A percentile compares a stretch with the other conserved stretches of the same genome.
Evolutionary conservation across 2,113 vertebrate genomes (phyloP).

Genomic region (Hemichromis elongatus): DNA sequence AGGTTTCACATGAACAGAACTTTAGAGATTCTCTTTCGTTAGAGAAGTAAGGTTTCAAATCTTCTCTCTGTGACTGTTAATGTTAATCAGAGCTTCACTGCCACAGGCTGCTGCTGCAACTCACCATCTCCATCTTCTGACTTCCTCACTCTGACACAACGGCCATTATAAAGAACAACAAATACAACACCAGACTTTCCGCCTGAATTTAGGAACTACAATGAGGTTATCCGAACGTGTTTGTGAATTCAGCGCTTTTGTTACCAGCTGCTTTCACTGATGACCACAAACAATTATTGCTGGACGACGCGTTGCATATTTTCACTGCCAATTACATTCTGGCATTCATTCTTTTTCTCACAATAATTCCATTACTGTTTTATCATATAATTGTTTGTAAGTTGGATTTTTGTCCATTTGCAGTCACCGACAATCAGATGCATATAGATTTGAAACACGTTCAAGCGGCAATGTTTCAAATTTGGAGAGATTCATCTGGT

Average conservation of each 20-base stretch:
- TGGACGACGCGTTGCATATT: background rate
- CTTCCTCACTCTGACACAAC: background rate
- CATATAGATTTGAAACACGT: background rate
- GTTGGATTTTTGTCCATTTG: background rate
- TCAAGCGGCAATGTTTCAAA: background rate
- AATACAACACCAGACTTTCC: background rate
- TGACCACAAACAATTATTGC: background rate
- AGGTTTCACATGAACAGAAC: background rate
- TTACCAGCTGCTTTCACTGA: background rate
- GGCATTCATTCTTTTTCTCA: background rate
- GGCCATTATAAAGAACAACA: background rate
- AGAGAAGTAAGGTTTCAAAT: background rate
- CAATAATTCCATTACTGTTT: background rate
- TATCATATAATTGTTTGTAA: background rate
- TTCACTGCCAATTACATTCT: background rate
- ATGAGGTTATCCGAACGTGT: background rate
- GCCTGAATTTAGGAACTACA: rapidly evolving
- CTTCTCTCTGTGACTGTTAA: background rate
- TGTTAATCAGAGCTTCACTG: background rate
- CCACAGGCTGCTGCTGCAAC: background rate
- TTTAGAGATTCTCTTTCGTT: background rate
- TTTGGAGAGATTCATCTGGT: background rate
- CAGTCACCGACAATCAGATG: background rate
- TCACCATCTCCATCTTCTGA: background rate
- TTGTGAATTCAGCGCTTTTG: background rate